Percentiles rank a stretch among this genome's conserved stretches.
phyloP scores from a whole-genome alignment of 2,888 invertebrate genomes.

The Slavum lentiscoides region DNA sequence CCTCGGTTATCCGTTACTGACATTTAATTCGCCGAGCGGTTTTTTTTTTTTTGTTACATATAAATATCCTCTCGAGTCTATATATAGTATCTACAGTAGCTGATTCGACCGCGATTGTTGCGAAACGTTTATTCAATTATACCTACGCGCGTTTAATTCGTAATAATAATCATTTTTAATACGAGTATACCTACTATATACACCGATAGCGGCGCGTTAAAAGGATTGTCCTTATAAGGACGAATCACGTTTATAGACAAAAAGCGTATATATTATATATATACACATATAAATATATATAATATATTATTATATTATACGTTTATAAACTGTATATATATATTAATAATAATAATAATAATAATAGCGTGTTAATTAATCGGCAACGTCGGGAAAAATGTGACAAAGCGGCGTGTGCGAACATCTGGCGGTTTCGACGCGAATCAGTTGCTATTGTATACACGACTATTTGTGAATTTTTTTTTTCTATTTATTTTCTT shows the following conservation, averaged over 20 bases:
- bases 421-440: not conserved
- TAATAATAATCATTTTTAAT: conserved; percentile 10
- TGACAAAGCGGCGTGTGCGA: not conserved
- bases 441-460: not conserved
- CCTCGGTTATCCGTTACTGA: too few species aligned
- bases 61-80: too few species aligned
- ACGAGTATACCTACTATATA: too few species aligned
- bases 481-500: not conserved
- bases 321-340: not conserved
- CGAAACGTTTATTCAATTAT: conserved; percentile 32
- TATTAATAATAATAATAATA: not conserved
- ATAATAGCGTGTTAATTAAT: conserved; percentile 5
- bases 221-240: conserved; percentile 40
- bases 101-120: conserved; percentile 19
- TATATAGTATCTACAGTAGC: too few species aligned
- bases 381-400: not conserved
- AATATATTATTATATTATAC: not conserved
- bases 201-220: conserved; percentile 23
- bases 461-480: not conserved
- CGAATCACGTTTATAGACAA: conserved; percentile 19
- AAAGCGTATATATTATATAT: not conserved
- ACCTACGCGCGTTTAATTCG: not conserved
- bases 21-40: too few species aligned
- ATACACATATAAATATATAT: too few species aligned
- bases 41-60: too few species aligned